Evolutionary conservation across 2,797 vertebrate genomes (phyloP).

Genomic region (Coreius guichenoti): DNA sequence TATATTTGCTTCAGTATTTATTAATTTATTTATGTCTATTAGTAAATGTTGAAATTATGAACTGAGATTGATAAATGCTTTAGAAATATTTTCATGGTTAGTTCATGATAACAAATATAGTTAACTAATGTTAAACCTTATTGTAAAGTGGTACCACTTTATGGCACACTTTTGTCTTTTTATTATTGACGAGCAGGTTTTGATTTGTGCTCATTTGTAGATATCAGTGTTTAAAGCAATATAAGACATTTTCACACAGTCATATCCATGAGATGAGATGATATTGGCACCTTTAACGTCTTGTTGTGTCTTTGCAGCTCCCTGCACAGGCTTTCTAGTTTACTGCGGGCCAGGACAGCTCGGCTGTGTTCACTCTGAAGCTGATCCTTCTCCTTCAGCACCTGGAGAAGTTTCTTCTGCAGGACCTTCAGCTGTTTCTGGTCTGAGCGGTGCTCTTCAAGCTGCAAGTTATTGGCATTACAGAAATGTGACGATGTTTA

Average conservation of each 20-base stretch:
- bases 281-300: conserved; percentile 87
- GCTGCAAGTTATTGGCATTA: conserved; percentile 68
- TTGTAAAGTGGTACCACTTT: neutral
- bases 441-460: conserved; percentile 92
- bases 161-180: neutral
- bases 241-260: neutral
- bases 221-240: neutral
- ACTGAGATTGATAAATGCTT: neutral
- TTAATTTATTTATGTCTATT: neutral
- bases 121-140: neutral
- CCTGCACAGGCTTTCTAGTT: conserved; percentile 94
- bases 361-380: conserved; percentile 95
- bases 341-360: conserved; percentile 93
- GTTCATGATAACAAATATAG: neutral
- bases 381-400: conserved; percentile 95
- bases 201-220: conserved; percentile 1
- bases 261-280: neutral
- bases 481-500: neutral
- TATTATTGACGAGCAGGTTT: neutral
- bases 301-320: conserved; percentile 99
- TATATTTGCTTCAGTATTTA: neutral
- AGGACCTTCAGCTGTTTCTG: conserved; percentile 93
- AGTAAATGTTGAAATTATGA: neutral
- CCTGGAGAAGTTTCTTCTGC: conserved; percentile 91
- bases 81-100: neutral